Conservation (phyloP, 1,140 invertebrate species). For the Choristoneura fumiferana region DNA sequence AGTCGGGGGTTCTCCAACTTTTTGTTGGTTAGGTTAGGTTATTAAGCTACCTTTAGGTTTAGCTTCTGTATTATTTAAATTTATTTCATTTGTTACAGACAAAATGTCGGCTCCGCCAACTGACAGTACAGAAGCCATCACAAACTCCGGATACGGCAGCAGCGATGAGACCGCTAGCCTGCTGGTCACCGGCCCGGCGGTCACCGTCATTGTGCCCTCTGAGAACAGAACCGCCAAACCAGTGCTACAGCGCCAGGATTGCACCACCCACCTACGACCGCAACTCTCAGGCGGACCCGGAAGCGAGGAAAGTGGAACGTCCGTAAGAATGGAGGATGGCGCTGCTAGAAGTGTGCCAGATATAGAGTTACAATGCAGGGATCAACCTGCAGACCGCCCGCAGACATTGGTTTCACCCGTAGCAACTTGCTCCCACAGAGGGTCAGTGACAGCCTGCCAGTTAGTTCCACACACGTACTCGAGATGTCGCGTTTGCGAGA, state of each 20-base stretch:
- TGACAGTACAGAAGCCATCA: constrained; percentile 74
- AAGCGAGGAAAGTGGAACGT: constrained; percentile 87
- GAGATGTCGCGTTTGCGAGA: constrained; percentile 83
- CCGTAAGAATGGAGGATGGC: constrained; percentile 80
- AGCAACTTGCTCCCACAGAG: constrained; percentile 77
- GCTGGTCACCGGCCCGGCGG: constrained; percentile 79
- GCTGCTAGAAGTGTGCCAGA: constrained; percentile 92
- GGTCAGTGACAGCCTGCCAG: constrained; percentile 80
- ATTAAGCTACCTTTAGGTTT: too few relatives aligned
- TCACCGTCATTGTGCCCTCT: constrained; percentile 71
- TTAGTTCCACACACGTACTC: constrained; percentile 79
- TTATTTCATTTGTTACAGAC: constrained; percentile 59
- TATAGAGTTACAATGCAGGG: constrained; percentile 90
- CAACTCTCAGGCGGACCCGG: constrained; percentile 87
- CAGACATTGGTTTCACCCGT: constrained; percentile 78
- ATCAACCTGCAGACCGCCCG: constrained; percentile 68
- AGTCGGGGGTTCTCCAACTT: too few relatives aligned
- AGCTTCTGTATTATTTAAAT: too few relatives aligned
- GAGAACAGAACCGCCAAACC: constrained; percentile 81
- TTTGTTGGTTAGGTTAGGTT: too few relatives aligned
- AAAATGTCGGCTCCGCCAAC: constrained; percentile 73
- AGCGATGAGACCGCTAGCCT: constrained; percentile 89
- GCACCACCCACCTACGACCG: constrained; percentile 85
- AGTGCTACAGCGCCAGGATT: constrained; percentile 90
- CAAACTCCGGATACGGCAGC: constrained; percentile 83